Evolutionary conservation across 2,797 vertebrate species (phyloP).

Genomic region (Aerospiza tachiro): DNA sequence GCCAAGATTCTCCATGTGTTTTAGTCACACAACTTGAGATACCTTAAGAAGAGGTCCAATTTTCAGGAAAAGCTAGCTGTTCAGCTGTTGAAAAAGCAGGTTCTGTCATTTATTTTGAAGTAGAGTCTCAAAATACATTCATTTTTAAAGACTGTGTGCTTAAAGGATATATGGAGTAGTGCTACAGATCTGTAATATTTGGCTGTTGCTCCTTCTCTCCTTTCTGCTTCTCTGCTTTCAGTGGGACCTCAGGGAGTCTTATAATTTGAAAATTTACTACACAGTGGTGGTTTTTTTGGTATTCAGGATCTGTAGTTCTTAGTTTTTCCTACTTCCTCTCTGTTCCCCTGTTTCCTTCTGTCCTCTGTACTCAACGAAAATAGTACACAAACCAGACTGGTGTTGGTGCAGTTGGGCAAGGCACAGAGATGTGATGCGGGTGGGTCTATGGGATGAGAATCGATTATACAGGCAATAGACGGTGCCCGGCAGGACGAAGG

Average conservation of each 20-base stretch:
- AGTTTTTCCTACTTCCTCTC: not conserved
- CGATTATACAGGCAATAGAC: fast-evolving
- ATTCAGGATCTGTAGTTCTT: not conserved
- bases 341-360: not conserved
- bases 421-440: fast-evolving
- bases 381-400: not conserved
- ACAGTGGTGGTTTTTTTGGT: not conserved
- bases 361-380: not conserved
- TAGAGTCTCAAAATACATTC: not conserved
- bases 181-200: not conserved
- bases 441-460: not conserved
- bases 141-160: not conserved
- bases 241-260: not conserved
- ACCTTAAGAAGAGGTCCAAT: not conserved
- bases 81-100: not conserved
- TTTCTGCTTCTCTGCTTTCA: constrained; percentile 8
- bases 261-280: constrained; percentile 3
- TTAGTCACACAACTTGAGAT: not conserved
- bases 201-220: not conserved
- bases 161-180: not conserved
- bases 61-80: not conserved
- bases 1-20: not conserved
- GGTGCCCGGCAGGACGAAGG: fast-evolving
- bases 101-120: not conserved
- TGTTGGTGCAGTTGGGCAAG: not conserved